Evolutionary conservation across 2,888 invertebrate genomes (phyloP).

Genomic region (Thera britannica): DNA sequence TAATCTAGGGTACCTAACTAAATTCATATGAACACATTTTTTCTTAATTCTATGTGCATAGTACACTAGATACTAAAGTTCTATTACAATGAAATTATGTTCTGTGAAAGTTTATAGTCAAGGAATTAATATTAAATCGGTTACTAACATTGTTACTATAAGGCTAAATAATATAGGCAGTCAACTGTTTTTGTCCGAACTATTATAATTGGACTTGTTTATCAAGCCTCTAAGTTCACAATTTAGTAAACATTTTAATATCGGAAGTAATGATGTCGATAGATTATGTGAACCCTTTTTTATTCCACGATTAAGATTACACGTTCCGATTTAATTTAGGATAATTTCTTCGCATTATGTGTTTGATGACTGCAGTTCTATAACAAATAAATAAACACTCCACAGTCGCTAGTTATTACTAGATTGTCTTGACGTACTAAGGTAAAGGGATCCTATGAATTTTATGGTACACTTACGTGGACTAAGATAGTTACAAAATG

Average conservation of each 20-base stretch:
- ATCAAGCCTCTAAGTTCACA: background rate
- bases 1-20: constrained; percentile 74
- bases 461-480: too few relatives aligned
- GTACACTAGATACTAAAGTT: constrained; percentile 68
- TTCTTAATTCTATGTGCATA: constrained; percentile 77
- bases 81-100: constrained; percentile 42
- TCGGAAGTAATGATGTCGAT: background rate
- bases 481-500: too few relatives aligned
- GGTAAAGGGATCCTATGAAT: too few relatives aligned
- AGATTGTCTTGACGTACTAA: background rate
- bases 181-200: background rate
- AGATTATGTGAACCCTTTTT: background rate
- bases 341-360: too few relatives aligned
- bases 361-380: background rate
- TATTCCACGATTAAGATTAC: too few relatives aligned
- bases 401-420: background rate
- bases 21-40: constrained; percentile 84
- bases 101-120: constrained; percentile 1
- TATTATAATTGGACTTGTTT: background rate
- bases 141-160: background rate
- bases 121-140: background rate
- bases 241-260: constrained; percentile 3
- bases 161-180: background rate
- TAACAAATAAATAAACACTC: background rate
- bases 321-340: too few relatives aligned